Evolutionary conservation across 2,113 vertebrate genomes (phyloP).

Genomic region (Cavia porcellus): DNA sequence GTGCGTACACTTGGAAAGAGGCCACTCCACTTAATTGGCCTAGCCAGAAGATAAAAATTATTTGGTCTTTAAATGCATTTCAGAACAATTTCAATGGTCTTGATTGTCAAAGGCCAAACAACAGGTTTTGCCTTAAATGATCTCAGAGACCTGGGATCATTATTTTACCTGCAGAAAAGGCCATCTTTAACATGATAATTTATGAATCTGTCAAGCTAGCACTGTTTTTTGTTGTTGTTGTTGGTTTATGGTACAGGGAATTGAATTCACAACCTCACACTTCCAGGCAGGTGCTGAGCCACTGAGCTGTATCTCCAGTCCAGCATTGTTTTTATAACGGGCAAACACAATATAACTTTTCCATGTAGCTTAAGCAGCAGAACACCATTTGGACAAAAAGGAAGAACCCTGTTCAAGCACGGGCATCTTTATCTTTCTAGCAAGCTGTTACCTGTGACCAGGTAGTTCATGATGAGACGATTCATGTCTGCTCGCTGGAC

Average conservation of each 20-base stretch:
- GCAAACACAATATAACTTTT: neutral
- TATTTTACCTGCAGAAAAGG: neutral
- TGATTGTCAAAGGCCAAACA: neutral
- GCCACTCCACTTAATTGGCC: neutral
- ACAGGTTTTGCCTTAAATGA: neutral
- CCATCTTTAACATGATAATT: neutral
- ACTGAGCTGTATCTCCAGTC: no score
- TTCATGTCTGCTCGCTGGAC: slow-evolving; percentile 99
- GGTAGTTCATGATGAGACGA: slow-evolving; percentile 98
- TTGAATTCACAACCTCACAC: no score
- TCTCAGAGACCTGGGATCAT: neutral
- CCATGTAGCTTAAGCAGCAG: rapidly evolving
- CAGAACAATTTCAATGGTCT: neutral
- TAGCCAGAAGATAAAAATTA: neutral
- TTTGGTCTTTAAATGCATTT: neutral
- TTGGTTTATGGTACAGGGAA: no score
- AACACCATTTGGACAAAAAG: neutral
- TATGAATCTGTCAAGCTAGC: no score
- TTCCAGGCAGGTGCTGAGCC: no score
- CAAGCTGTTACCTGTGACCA: slow-evolving; percentile 90
- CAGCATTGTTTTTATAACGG: no score
- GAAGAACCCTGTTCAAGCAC: neutral
- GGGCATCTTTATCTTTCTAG: rapidly evolving
- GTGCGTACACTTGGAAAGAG: neutral
- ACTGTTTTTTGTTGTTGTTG: no score